These are phyloP conservation scores for Xenotilapia caudafasciata DNA, from an alignment of 2,113 vertebrate genomes.

Conservation along the genomic window DNA sequence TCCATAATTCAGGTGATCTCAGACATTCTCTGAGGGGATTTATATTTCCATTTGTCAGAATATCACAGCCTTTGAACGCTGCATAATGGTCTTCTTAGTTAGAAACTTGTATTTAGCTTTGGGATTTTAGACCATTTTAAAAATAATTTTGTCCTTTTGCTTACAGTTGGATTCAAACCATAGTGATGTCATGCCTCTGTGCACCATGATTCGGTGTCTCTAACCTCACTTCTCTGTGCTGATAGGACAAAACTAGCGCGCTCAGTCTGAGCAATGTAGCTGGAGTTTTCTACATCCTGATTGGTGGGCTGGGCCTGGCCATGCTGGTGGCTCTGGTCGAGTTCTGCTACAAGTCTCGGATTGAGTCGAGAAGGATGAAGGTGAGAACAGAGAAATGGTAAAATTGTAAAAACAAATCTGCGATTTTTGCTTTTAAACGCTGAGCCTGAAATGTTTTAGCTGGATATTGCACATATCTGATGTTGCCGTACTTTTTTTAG, in stretches of 20 bases:
- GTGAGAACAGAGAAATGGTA: constrained; percentile 60
- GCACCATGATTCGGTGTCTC: background rate
- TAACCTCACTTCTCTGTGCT: constrained; percentile 44
- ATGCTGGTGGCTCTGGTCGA: constrained; percentile 98
- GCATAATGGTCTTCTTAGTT: background rate
- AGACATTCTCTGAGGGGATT: background rate
- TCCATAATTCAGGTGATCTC: accelerated
- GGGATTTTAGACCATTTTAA: background rate
- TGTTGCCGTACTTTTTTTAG: background rate
- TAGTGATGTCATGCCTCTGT: background rate
- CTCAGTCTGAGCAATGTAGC: constrained; percentile 98
- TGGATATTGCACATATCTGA: background rate
- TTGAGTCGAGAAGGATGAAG: constrained; percentile 96
- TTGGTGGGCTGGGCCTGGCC: constrained; percentile 93
- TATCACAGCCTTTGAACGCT: background rate
- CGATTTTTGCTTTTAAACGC: background rate
- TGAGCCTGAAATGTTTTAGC: background rate
- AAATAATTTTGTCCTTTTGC: background rate
- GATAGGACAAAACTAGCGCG: constrained; percentile 96
- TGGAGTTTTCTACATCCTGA: constrained; percentile 97
- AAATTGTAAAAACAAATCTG: background rate
- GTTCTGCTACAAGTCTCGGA: constrained; percentile 99
- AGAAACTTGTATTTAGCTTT: background rate
- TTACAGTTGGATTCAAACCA: background rate
- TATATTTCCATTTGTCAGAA: background rate